Evolutionary conservation across 2,888 invertebrate species (phyloP).

Genomic region (Matsumyia berberina): DNA sequence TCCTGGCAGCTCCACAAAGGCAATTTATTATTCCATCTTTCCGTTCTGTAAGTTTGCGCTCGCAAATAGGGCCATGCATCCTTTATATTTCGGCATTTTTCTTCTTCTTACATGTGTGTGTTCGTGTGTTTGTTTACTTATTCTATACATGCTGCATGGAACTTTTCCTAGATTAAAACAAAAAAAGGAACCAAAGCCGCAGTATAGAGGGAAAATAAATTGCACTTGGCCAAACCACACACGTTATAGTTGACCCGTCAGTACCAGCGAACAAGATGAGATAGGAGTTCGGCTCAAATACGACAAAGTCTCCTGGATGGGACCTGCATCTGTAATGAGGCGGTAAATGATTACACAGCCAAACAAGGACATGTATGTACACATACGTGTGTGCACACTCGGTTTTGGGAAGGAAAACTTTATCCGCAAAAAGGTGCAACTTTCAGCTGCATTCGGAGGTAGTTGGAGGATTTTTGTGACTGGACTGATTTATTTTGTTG

Average conservation of each 20-base stretch:
- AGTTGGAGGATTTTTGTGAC: constrained; percentile 24
- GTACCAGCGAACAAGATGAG: constrained; percentile 54
- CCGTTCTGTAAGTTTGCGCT: constrained; percentile 52
- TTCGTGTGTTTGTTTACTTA: constrained; percentile 50
- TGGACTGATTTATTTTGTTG: constrained; percentile 46
- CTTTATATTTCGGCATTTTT: constrained; percentile 32
- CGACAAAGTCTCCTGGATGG: constrained; percentile 23
- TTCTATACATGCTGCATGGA: constrained; percentile 24
- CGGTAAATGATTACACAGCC: constrained; percentile 52
- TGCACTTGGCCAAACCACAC: constrained; percentile 61
- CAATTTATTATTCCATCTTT: constrained; percentile 69
- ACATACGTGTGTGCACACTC: too few species aligned
- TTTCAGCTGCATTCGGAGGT: constrained; percentile 17
- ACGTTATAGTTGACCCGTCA: constrained; percentile 71
- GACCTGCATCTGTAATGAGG: constrained; percentile 39
- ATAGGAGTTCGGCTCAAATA: constrained; percentile 47
- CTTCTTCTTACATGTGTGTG: not conserved
- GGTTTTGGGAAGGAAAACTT: constrained; percentile 36
- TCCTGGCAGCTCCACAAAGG: constrained; percentile 30
- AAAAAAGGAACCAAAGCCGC: constrained; percentile 34
- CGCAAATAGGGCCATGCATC: constrained; percentile 49
- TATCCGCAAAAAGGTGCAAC: constrained; percentile 48
- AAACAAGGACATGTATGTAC: too few species aligned
- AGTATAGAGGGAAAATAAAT: constrained; percentile 61
- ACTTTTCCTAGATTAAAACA: not conserved